Evolutionary conservation across 2,888 invertebrate genomes (phyloP).

Genomic region (Mechanitis mazaeus): DNA sequence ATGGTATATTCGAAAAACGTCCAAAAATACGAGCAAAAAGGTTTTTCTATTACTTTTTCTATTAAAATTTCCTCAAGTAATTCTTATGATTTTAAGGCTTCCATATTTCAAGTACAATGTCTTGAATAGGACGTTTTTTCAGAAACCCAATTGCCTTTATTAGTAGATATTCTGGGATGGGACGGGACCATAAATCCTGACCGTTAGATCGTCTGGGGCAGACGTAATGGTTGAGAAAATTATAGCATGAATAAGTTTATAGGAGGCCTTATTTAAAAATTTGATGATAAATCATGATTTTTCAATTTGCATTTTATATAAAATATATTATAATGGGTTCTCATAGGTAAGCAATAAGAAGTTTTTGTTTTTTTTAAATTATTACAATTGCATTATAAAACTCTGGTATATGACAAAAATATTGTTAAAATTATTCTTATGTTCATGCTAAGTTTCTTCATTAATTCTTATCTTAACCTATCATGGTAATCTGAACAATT

Average conservation of each 20-base stretch:
- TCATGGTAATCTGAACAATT: no score
- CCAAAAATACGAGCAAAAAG: not conserved
- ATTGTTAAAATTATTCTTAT: no score
- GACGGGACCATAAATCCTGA: slow-evolving; percentile 51
- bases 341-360: not conserved
- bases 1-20: no score
- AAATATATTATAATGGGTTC: not conserved
- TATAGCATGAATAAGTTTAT: slow-evolving; percentile 40
- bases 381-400: no score
- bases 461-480: no score
- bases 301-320: not conserved
- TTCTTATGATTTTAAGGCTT: slow-evolving; percentile 2
- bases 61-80: not conserved
- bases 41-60: not conserved
- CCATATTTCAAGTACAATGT: slow-evolving; percentile 6
- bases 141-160: slow-evolving; percentile 28
- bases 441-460: no score
- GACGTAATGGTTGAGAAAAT: slow-evolving; percentile 49
- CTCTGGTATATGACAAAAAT: no score
- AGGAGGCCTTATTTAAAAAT: slow-evolving; percentile 1
- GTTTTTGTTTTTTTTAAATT: no score
- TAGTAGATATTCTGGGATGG: slow-evolving; percentile 31
- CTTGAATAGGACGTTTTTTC: slow-evolving; percentile 12
- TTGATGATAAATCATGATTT: not conserved
- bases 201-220: slow-evolving; percentile 39